Conservation (phyloP, 1,140 invertebrate genomes). For the Telenomus remus region DNA sequence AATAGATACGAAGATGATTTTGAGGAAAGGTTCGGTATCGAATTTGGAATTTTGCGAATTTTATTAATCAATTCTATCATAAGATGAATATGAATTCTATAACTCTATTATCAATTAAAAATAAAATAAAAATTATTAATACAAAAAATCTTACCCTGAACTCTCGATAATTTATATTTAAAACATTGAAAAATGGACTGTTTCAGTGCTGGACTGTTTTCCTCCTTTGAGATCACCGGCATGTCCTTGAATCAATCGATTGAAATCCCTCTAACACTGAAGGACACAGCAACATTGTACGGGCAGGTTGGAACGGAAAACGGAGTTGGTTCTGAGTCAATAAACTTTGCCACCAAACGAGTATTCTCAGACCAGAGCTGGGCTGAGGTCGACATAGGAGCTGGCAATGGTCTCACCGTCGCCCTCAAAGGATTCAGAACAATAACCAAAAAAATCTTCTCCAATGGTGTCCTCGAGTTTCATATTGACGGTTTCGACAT, state of each 20-base stretch:
- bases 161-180: too few relatives aligned
- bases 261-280: slow-evolving; percentile 90
- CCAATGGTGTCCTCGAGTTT: slow-evolving; percentile 82
- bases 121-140: too few relatives aligned
- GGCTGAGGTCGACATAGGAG: slow-evolving; percentile 87
- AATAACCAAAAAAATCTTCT: slow-evolving; percentile 82
- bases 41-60: not conserved
- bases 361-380: slow-evolving; percentile 88
- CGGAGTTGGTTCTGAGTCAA: slow-evolving; percentile 86
- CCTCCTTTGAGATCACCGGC: slow-evolving; percentile 90
- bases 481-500: slow-evolving; percentile 84
- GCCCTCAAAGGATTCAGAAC: slow-evolving; percentile 85
- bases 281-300: slow-evolving; percentile 87
- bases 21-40: slow-evolving; percentile 23
- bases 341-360: slow-evolving; percentile 84
- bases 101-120: too few relatives aligned
- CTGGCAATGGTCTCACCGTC: slow-evolving; percentile 85
- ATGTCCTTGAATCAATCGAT: slow-evolving; percentile 95
- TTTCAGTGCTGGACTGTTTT: slow-evolving; percentile 76
- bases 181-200: too few relatives aligned
- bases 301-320: slow-evolving; percentile 90
- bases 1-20: slow-evolving; percentile 82
- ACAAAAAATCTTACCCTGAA: too few relatives aligned
- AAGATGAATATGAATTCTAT: too few relatives aligned
- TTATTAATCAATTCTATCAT: too few relatives aligned